Base-by-base conservation (phyloP, 2,113 vertebrate genomes). In the Hyperoodon ampullatus region DNA sequence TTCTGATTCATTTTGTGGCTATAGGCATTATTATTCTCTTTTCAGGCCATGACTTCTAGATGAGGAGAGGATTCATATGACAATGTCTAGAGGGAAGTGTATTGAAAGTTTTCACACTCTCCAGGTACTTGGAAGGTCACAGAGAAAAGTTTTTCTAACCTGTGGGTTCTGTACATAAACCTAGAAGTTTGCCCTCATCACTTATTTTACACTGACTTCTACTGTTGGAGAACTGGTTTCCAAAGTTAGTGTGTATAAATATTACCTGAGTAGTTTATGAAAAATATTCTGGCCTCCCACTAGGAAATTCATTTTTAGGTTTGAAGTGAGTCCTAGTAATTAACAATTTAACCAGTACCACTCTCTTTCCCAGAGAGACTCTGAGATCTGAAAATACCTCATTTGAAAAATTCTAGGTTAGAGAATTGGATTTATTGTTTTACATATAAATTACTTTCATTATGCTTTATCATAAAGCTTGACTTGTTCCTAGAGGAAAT, bases 361-460 rank as follows among this genome's bases (percentile, higher is more conserved):
- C 10, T 28, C 47, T 85, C 8, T 7, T 65, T 75, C 75, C 68
- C 33, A 71, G 15, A 23, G 61, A 93, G 13, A 81, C n/a, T 53
- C n/a, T 77, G 28, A 82, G 70, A 58, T 68, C 33, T 42, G 74
- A 93, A 93, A 95, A 93, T 18, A 87, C 6, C 44, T 90, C 77
- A 55, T 83, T 85, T 87, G 72, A 81, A 93, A 96, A 47, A 23
- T 87, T 93, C 47, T 60, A 80, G 50, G 30, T 81, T 95, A 88
- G 96, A 94, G 58, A 66, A 96, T 24, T 95, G 53, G 10, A 82
- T 70, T 85, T 98, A 98, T 98, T 98, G 93, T 97, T 98, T 97
- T 97, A 97, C 96, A 98, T 98, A 98, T 98, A 98, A 98, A 98
- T 98, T 98, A 98, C 98, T 98, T 98, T 98, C 98, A 98, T 98